Evolutionary conservation across 2,797 vertebrate genomes (phyloP), one percentile per base, ranked within the genome.

Genomic region (Rhinichthys osculus): DNA sequence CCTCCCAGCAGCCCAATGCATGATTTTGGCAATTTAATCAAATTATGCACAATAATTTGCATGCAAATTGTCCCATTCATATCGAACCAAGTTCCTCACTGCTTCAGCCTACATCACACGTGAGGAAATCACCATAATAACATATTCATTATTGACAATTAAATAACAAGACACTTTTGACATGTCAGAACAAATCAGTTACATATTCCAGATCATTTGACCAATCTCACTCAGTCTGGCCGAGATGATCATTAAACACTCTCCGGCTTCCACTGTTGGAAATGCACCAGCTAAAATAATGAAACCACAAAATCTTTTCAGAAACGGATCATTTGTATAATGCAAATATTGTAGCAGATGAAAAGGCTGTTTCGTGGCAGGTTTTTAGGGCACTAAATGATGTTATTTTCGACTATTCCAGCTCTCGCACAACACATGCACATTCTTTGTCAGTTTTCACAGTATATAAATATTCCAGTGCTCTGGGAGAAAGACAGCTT

Each of bases 401-500:
- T 30, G 38, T 27, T 5, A 17, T 62, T 17, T 50, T 35, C 11
- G 23, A 11, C 33, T 38, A 14, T 59, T 33, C 7, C n/a, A 42
- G 71, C n/a, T 67, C 67, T 35, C 40, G 6, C 74, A 16, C 47
- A 17, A 17, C 47, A 50, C 47, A 50, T 67, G 69, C 72, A 83
- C 66, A 47, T 85, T 87, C 73, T 50, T 93, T 92, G 94, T 93
- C 94, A 94, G 93, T 93, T 92, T 91, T 89, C 83, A 91, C 90
- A 89, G 92, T 88, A 93, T 90, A 92, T 50, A 92, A 94, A 95
- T 94, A 93, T 91, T 91, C 90, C 91, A 93, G 83, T 23, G 93
- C 64, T 79, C 62, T 81, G 70, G 94, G 96, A 94, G 94, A 94
- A 94, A 94, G 94, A 93, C 93, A 92, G 94, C 94, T 90, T 95